Conservation (phyloP, 2,113 vertebrate species). For the Casuarius casuarius region DNA sequence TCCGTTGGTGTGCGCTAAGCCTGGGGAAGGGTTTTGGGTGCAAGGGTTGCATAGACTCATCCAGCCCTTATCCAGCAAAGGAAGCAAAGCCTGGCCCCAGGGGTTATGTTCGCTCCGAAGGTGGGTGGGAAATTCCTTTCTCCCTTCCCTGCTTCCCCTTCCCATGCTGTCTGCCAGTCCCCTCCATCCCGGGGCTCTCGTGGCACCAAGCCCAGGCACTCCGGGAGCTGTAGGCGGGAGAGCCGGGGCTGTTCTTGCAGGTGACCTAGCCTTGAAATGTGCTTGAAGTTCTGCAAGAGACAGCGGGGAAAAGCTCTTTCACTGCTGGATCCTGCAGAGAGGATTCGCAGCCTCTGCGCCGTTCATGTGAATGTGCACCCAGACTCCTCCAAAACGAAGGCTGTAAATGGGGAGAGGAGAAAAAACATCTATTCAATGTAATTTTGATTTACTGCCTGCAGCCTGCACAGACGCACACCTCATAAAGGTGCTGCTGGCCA, state of each 20-base stretch:
- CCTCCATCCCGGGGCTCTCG: not conserved
- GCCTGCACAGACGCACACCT: not conserved
- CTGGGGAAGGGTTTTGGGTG: not conserved
- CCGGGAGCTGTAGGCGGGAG: not conserved
- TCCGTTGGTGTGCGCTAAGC: not conserved
- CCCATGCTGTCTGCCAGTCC: not conserved
- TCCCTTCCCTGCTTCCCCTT: not conserved
- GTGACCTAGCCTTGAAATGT: not conserved
- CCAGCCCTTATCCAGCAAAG: not conserved
- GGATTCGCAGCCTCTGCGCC: not conserved
- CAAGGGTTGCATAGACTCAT: not conserved
- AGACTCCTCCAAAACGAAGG: not conserved
- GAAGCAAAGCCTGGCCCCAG: not conserved
- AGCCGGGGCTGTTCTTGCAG: not conserved
- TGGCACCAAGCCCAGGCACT: not conserved
- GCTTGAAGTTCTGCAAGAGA: not conserved
- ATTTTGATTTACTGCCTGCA: not conserved
- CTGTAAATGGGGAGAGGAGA: not conserved
- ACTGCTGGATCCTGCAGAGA: not conserved
- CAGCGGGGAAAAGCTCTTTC: not conserved
- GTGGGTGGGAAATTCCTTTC: constrained; percentile 11
- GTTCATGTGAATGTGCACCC: not conserved
- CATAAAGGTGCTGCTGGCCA: not conserved
- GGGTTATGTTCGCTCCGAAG: not conserved
- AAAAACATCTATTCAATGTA: not conserved